A percentile compares a stretch with the other conserved stretches of the same genome.
phyloP scores from a whole-genome alignment of 1,140 invertebrate genomes.

The Hylaeus anthracinus region DNA sequence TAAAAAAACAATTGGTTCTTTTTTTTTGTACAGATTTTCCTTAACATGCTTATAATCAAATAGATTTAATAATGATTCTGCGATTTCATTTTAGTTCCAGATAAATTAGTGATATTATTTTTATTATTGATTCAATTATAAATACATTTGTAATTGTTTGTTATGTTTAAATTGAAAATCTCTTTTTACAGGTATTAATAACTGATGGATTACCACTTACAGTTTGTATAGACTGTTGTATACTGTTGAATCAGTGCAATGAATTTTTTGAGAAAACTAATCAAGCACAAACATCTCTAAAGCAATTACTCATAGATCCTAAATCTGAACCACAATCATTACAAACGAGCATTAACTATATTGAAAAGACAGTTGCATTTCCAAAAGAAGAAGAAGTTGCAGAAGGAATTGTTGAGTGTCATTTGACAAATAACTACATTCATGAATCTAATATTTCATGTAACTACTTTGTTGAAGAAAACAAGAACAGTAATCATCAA shows the following conservation, averaged over 20 bases:
- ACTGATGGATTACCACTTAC: slow-evolving; percentile 74
- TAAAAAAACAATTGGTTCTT: slow-evolving; percentile 44
- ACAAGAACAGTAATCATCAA: slow-evolving; percentile 28
- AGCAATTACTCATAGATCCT: slow-evolving; percentile 64
- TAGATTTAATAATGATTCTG: neutral
- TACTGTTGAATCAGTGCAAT: slow-evolving; percentile 75
- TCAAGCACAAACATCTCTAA: slow-evolving; percentile 75
- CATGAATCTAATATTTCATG: slow-evolving; percentile 57
- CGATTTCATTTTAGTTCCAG: neutral
- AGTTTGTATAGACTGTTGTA: slow-evolving; percentile 78
- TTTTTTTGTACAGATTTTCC: no score
- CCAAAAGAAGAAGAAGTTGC: slow-evolving; percentile 60
- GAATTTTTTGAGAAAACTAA: slow-evolving; percentile 79
- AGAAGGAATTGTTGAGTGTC: slow-evolving; percentile 60
- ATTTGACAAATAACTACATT: slow-evolving; percentile 63
- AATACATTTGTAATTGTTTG: neutral
- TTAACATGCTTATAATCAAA: no score
- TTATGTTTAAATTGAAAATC: neutral
- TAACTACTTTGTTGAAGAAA: slow-evolving; percentile 55
- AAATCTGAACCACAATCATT: slow-evolving; percentile 63
- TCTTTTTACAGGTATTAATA: slow-evolving; percentile 69
- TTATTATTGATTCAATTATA: neutral
- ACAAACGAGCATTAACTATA: slow-evolving; percentile 67
- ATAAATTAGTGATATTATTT: neutral
- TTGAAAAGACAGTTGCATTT: slow-evolving; percentile 63